These are phyloP conservation scores for Drosophila quinaria DNA, from an alignment of 2,888 invertebrate genomes.

Conservation along the genomic window DNA sequence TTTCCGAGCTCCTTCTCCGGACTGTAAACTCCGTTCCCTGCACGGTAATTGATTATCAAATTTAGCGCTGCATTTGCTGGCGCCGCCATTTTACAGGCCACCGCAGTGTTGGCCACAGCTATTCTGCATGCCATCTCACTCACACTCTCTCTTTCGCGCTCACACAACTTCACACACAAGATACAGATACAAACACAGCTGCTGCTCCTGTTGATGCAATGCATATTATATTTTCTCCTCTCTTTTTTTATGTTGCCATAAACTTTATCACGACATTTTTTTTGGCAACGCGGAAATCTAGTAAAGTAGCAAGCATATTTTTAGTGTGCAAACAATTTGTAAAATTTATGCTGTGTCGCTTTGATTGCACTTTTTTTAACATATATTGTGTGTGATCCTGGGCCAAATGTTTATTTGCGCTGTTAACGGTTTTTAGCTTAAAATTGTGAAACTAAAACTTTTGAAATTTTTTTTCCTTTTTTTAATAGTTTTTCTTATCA, in stretches of 20 bases:
- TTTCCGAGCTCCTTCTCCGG: not conserved
- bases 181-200: not conserved
- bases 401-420: not conserved
- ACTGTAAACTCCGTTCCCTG: slow-evolving; percentile 21
- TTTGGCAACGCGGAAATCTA: slow-evolving; percentile 49
- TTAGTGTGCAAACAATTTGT: slow-evolving; percentile 76
- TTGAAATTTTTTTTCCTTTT: not conserved
- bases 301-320: slow-evolving; percentile 64
- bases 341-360: slow-evolving; percentile 64
- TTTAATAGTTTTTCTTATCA: too few relatives aligned
- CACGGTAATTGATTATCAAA: slow-evolving; percentile 80
- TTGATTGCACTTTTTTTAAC: slow-evolving; percentile 66
- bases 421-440: not conserved
- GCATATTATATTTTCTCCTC: slow-evolving; percentile 7
- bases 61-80: slow-evolving; percentile 67
- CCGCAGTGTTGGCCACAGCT: slow-evolving; percentile 41
- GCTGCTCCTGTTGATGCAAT: slow-evolving; percentile 20
- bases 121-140: slow-evolving; percentile 35
- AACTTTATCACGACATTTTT: slow-evolving; percentile 49
- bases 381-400: slow-evolving; percentile 33
- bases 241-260: slow-evolving; percentile 33
- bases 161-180: not conserved
- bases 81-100: slow-evolving; percentile 46
- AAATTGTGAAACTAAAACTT: too few relatives aligned
- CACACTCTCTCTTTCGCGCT: not conserved